Evolutionary conservation across 2,113 vertebrate genomes (phyloP), one percentile per base, ranked within the genome.

Genomic region (Boulengeromyrus knoepffleri): DNA sequence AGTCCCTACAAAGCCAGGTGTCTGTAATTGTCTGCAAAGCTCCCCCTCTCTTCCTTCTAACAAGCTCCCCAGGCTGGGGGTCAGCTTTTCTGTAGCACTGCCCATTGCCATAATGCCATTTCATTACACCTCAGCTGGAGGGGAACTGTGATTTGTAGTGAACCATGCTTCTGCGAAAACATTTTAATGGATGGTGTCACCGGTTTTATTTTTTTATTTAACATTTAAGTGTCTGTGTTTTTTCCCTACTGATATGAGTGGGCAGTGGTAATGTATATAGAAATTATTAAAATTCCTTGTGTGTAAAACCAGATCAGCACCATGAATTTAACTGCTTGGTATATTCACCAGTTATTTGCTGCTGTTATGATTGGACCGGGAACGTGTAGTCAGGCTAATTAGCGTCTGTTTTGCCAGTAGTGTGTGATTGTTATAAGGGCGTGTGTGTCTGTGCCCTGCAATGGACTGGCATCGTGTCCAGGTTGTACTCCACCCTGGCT

Each of bases 1-100:
- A 95, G 94, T 94, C 95, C 95, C 96, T 96, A 93, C 94, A 95
- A 96, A 95, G 92, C 95, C 96, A 96, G 96, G 95, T 96, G 95
- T 94, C 94, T 93, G 95, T 94, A 94, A 96, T 96, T 95, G 95
- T 95, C 95, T 96, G 92, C 95, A 96, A 93, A 89, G 36, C 36
- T 36, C 88, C 91, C 91, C 1, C 91, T 93, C 47, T 84, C 77
- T 70, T 62, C 42, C 70, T 66, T 62, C 88, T 92, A 92, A 88
- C 95, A 95, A 96, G 93, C 95, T 94, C 95, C 92, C 92, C 94
- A 93, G 96, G 94, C 93, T 89, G 92, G 91, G 94, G 94, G 94
- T 84, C 92, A 90, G 93, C 92, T 92, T 95, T 95, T 94, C 93
- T 95, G 94, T 91, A 89, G 90, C 91, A 77, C 46, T 83, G 85